Base-by-base conservation (phyloP, 2,797 vertebrate species). In the Myotis planiceps region DNA sequence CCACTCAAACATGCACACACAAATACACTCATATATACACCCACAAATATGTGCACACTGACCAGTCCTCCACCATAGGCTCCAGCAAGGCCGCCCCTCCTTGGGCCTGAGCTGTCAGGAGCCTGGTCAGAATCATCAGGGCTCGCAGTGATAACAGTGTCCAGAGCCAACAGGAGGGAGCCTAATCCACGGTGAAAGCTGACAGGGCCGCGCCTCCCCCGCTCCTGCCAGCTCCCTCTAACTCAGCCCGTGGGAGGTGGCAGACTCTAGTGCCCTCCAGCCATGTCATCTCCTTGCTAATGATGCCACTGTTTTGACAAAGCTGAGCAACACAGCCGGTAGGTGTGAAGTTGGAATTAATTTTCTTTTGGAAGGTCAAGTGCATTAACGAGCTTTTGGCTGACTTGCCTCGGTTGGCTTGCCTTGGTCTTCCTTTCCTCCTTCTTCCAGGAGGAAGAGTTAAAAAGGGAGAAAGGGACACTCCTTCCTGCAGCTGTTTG, bases 111-210 rank as follows among this genome's bases (percentile, higher is more conserved):
- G 97, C 98, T 98, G 97, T 98, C 98, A 98, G 97, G 98, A 96
- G 97, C 97, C 98, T 98, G 95, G 97, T 84, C 97, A 97, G 96
- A 97, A 97, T 97, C 97, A 96, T 74, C 93, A 60, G 97, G 95
- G 92, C 97, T 97, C 66, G 3, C 96, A 97, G 98, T 98, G 98
- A 98, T 98, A 97, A 98, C 98, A 97, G 97, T 98, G 98, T 98
- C 98, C 98, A 98, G 97, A 98, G 98, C 98, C 97, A 87, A 96
- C n/a, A 92, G 98, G 98, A 98, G 98, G 97, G 98, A 98, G 98
- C 99, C 99, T 99, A 99, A 99, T 99, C 99, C 98, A 98, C 99
- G 99, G 99, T 99, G 99, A 99, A 99, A 99, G 99, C 99, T 99
- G 99, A 99, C 99, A 99, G 99, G 98, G 97, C 97, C 0, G 88